These are phyloP conservation scores for Disparrhopalites patrizii DNA, from an alignment of 2,888 invertebrate genomes.

Conservation along the genomic window DNA sequence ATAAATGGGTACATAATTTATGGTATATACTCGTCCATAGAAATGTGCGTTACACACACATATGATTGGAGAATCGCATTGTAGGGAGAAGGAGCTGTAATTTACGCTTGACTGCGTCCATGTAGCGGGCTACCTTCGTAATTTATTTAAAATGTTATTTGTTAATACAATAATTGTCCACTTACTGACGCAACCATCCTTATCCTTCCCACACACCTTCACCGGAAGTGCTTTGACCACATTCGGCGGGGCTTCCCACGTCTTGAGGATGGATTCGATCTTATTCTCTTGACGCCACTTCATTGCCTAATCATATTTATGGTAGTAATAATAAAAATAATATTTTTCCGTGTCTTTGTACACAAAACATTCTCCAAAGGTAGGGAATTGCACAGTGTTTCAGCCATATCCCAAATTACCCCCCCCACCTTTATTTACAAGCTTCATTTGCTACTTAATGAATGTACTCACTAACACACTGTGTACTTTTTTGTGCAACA, in stretches of 20 bases:
- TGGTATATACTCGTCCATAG: too few relatives aligned
- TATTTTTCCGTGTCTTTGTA: too few relatives aligned
- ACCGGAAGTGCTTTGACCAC: conserved; percentile 34
- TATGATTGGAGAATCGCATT: too few relatives aligned
- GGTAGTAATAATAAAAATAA: background rate
- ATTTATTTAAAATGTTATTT: too few relatives aligned
- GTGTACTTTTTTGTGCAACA: too few relatives aligned
- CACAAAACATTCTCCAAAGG: too few relatives aligned
- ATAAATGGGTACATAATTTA: too few relatives aligned
- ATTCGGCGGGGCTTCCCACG: conserved; percentile 33
- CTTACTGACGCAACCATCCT: conserved; percentile 41
- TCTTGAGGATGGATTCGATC: conserved; percentile 29
- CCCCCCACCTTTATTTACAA: background rate
- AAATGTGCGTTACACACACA: too few relatives aligned
- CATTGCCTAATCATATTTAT: conserved; percentile 32
- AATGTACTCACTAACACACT: background rate
- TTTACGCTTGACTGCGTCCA: too few relatives aligned
- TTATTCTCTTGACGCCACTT: conserved; percentile 38
- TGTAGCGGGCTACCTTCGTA: too few relatives aligned
- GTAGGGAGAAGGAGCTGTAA: background rate
- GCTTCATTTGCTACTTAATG: background rate
- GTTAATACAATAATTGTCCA: conserved; percentile 3
- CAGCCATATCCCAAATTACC: background rate
- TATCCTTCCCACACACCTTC: conserved; percentile 35
- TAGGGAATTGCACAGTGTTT: too few relatives aligned